These are phyloP conservation scores for Netelia fuscicornis DNA, from an alignment of 2,888 invertebrate genomes.

Conservation along the genomic window DNA sequence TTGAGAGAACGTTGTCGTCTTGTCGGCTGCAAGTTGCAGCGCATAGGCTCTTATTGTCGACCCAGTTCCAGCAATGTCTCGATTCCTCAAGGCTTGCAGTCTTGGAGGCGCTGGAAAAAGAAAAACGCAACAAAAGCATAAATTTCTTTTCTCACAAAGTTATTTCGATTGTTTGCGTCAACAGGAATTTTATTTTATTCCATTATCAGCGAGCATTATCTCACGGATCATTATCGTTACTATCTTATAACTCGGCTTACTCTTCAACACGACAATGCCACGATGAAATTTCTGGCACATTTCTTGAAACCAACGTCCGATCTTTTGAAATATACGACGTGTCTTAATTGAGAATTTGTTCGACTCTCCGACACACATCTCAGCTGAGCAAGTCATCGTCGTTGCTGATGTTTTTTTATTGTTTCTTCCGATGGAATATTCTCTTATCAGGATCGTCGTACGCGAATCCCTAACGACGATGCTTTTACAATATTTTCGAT, in stretches of 20 bases:
- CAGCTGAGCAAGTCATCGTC: constrained; percentile 73
- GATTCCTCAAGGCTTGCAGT: constrained; percentile 89
- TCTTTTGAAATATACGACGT: constrained; percentile 75
- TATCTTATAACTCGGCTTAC: constrained; percentile 70
- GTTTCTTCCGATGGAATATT: background rate
- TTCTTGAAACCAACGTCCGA: constrained; percentile 78
- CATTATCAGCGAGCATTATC: constrained; percentile 1
- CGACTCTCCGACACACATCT: constrained; percentile 57
- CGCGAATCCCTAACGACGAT: background rate
- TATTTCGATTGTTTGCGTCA: constrained; percentile 35
- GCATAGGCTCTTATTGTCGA: constrained; percentile 92
- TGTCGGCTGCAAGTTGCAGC: constrained; percentile 92
- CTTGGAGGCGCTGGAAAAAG: constrained; percentile 90
- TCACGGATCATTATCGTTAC: background rate
- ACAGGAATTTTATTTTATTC: constrained; percentile 3
- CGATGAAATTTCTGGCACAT: constrained; percentile 76
- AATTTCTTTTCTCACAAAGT: constrained; percentile 18
- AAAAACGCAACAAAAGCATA: constrained; percentile 55
- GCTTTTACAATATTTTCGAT: background rate
- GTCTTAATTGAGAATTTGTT: constrained; percentile 74
- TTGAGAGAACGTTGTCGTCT: constrained; percentile 95
- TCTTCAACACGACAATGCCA: constrained; percentile 69
- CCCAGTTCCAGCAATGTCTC: constrained; percentile 87
- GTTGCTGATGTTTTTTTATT: constrained; percentile 10
- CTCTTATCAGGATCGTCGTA: background rate